Conservation (phyloP, 1,140 invertebrate genomes). For the Danaus plexippus region DNA sequence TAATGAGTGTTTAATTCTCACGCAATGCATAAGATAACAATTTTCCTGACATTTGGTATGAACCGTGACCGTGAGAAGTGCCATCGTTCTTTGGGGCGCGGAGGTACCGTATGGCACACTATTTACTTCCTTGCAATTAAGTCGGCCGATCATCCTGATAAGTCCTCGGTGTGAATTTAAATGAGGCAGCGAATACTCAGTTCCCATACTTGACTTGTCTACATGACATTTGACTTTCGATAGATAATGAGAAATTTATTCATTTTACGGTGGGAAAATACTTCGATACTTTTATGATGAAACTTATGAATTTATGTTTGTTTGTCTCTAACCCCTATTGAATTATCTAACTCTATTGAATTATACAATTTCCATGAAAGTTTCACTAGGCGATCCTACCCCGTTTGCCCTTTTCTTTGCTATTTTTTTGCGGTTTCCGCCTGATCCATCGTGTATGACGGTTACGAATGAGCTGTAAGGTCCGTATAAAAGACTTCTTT, state of each 20-base stretch:
- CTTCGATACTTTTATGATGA: neutral
- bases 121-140: constrained; percentile 62
- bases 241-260: constrained; percentile 10
- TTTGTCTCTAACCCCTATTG: no score
- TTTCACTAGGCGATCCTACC: constrained; percentile 26
- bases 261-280: neutral
- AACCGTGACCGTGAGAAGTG: constrained; percentile 43
- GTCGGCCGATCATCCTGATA: constrained; percentile 58
- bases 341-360: constrained; percentile 3
- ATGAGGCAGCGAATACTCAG: constrained; percentile 27
- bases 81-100: constrained; percentile 13
- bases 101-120: constrained; percentile 49
- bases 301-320: constrained; percentile 3
- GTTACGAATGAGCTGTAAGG: constrained; percentile 50
- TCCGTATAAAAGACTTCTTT: no score
- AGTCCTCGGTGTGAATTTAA: constrained; percentile 42
- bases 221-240: constrained; percentile 32
- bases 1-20: no score
- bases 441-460: constrained; percentile 55
- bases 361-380: constrained; percentile 27
- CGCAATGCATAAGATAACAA: constrained; percentile 7
- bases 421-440: constrained; percentile 68
- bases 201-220: constrained; percentile 22
- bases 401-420: constrained; percentile 41
- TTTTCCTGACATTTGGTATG: constrained; percentile 22